Percentiles rank a stretch among this genome's conserved stretches.
These are phyloP conservation scores for Rhynchomys soricoides DNA, from an alignment of 2,113 vertebrate species.

Conservation along the genomic window DNA sequence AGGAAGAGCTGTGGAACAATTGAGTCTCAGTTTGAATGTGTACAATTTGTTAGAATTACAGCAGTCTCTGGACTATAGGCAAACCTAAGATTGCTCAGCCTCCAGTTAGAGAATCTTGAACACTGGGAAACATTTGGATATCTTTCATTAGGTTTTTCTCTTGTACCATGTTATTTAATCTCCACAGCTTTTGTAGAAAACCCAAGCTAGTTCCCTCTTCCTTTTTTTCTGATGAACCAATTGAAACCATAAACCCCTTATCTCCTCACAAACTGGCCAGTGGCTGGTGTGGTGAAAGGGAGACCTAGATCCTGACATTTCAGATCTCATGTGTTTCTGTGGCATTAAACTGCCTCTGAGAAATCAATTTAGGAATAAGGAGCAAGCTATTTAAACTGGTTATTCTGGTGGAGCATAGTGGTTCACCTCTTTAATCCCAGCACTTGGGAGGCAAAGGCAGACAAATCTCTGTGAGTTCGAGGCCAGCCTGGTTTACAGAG, in stretches of 20 bases:
- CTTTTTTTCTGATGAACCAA: not conserved
- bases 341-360: not conserved
- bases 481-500: not conserved
- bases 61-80: not conserved
- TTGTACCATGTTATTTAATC: not conserved
- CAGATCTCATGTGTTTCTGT: not conserved
- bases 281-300: not conserved
- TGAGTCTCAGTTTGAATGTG: not conserved
- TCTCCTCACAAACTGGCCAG: not conserved
- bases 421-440: not conserved
- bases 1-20: not conserved
- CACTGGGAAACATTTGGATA: not conserved
- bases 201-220: not conserved
- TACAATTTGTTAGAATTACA: not conserved
- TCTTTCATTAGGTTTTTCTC: not conserved
- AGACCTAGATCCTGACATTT: not conserved
- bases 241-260: not conserved
- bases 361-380: not conserved
- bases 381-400: not conserved
- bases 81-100: not conserved
- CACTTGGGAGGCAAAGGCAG: not conserved
- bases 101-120: not conserved
- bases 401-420: not conserved
- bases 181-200: not conserved
- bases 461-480: not conserved